phyloP scores from a whole-genome alignment of 2,797 vertebrate genomes.

The Eulemur mongoz region DNA sequence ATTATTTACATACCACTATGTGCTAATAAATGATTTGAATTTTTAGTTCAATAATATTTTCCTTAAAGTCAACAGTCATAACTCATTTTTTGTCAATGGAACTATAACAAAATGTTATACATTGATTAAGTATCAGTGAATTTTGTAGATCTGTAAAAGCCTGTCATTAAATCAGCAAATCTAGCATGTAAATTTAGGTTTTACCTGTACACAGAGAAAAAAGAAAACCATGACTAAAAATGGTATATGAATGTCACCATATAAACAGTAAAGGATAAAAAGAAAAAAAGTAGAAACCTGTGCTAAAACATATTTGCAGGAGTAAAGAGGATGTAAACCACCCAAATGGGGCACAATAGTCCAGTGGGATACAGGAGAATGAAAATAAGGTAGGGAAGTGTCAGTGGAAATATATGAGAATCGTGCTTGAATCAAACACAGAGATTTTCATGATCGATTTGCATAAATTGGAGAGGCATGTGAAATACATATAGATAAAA shows the following conservation, averaged over 20 bases:
- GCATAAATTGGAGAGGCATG: not conserved
- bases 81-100: not conserved
- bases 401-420: not conserved
- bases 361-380: not conserved
- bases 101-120: not conserved
- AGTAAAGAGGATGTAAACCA: constrained; percentile 52
- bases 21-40: constrained; percentile 16
- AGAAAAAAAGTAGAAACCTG: not conserved
- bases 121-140: constrained; percentile 31
- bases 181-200: constrained; percentile 54
- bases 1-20: not conserved
- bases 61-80: not conserved
- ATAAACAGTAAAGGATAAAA: constrained; percentile 62
- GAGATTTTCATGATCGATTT: not conserved
- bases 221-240: constrained; percentile 33
- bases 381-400: constrained; percentile 27
- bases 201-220: constrained; percentile 57
- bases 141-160: not conserved
- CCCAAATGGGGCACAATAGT: not conserved
- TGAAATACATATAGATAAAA: not conserved
- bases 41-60: not conserved
- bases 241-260: not conserved
- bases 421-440: not conserved
- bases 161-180: not conserved
- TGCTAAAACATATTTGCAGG: constrained; percentile 20